Base-by-base conservation (phyloP, 2,797 vertebrate species). In the Sebastes trivittatus region DNA sequence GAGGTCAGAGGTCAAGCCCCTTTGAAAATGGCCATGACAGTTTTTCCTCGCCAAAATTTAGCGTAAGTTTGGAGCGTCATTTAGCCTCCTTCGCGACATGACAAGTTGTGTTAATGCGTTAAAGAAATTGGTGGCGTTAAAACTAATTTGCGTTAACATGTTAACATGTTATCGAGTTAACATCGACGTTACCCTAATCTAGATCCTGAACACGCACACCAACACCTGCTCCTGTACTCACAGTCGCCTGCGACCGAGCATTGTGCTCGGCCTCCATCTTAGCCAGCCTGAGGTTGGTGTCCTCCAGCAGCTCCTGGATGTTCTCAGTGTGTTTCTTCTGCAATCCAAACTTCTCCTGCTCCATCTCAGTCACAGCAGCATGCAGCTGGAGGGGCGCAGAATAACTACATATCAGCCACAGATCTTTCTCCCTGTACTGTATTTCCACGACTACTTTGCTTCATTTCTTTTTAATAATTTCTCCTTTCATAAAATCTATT, bases 301-400 rank as follows among this genome's bases (percentile, higher is more conserved):
- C 96, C 71, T 98, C 95, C 63, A 99, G 94, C 88, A 99, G 89
- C 20, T 97, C 94, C 89, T 98, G 97, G 88, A 98, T 98, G 30
- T 95, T 97, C 61, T 96, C 96, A 0, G 96, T 98, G 93, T 98
- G 97, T 78, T 94, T 97, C 94, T 96, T 98, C 86, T 95, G 97
- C 84, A 99, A 83, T 9, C 95, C 95, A 85, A 98, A 96, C 91
- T 98, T 99, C 83, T 98, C 97, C 91, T 97, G 97, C 87, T 99
- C 98, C 95, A 98, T 96, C 85, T 97, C 95, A 0, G 97, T 93
- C 64, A 97, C 89, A 0, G 96, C 91, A 8, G 81, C 94, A 65
- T 98, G 97, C 60, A 99, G 92, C 98, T 99, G 87, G 5, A 74
- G 46, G 4, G 46, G 11, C 20, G 65, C 4, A 68, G 6, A 20